phyloP scores from a whole-genome alignment of 2,113 vertebrate genomes.

The Trochalopteron elliotii region DNA sequence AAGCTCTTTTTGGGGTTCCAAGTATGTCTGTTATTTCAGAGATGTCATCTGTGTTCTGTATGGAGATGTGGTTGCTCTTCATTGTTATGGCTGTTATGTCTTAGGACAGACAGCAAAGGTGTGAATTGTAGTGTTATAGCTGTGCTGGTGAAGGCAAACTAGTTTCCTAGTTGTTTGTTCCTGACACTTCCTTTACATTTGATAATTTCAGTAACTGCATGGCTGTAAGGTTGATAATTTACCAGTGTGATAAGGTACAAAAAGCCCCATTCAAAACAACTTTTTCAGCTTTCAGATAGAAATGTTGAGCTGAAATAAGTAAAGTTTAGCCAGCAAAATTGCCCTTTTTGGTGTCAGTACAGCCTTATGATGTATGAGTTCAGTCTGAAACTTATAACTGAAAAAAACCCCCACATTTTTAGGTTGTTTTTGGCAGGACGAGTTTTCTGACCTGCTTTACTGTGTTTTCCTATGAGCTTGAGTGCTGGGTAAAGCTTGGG shows the following conservation, averaged over 20 bases:
- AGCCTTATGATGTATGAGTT: background rate
- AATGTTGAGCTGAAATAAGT: background rate
- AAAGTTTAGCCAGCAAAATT: background rate
- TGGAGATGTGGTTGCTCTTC: background rate
- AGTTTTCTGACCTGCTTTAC: background rate
- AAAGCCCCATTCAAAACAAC: background rate
- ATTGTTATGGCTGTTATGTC: background rate
- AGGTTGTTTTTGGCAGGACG: background rate
- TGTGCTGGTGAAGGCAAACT: background rate
- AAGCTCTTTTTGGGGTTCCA: background rate
- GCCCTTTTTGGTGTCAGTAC: background rate
- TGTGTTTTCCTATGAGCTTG: background rate
- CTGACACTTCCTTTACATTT: background rate
- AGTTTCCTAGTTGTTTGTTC: background rate
- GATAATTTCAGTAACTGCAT: background rate
- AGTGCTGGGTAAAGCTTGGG: background rate
- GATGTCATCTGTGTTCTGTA: background rate
- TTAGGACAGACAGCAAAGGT: background rate
- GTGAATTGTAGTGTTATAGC: background rate
- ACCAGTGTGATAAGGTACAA: background rate
- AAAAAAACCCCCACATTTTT: accelerated
- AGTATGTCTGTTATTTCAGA: background rate
- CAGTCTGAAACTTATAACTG: background rate
- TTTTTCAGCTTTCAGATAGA: background rate
- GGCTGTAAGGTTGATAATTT: background rate